A percentile compares a stretch with the other conserved stretches of the same genome.
phyloP scores from a whole-genome alignment of 2,113 vertebrate genomes.

The Lampris incognitus region DNA sequence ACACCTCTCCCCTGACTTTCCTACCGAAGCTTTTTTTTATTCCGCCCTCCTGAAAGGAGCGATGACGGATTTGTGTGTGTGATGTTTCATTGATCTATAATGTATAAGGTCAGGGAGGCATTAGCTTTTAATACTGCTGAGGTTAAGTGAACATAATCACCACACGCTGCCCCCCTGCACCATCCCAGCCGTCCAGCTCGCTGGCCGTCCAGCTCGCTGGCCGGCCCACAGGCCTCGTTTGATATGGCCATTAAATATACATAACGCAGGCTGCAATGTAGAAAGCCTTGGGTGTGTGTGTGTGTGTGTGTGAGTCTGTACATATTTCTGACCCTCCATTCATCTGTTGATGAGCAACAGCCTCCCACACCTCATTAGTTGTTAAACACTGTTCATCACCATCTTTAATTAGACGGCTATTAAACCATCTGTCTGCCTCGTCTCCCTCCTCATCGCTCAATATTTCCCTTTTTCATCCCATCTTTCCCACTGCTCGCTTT shows the following conservation, averaged over 20 bases:
- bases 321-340: constrained; percentile 17
- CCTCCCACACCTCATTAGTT: constrained; percentile 90
- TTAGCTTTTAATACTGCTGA: neutral
- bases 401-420: constrained; percentile 89
- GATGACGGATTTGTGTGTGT: neutral
- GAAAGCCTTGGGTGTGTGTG: neutral
- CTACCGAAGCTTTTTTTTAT: too few species aligned
- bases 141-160: constrained; percentile 8
- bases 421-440: constrained; percentile 76
- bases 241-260: constrained; percentile 25
- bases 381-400: constrained; percentile 90
- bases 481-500: constrained; percentile 59
- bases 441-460: constrained; percentile 22
- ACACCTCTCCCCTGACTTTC: neutral
- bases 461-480: constrained; percentile 8
- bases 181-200: neutral
- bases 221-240: neutral
- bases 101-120: neutral
- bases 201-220: neutral
- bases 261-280: constrained; percentile 7
- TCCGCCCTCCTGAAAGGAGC: too few species aligned
- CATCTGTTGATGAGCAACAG: constrained; percentile 72
- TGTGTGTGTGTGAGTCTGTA: constrained; percentile 20
- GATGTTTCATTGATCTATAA: neutral
- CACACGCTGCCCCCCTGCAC: neutral